Evolutionary conservation across 2,113 vertebrate species (phyloP).

Genomic region (Enhydra lutris): DNA sequence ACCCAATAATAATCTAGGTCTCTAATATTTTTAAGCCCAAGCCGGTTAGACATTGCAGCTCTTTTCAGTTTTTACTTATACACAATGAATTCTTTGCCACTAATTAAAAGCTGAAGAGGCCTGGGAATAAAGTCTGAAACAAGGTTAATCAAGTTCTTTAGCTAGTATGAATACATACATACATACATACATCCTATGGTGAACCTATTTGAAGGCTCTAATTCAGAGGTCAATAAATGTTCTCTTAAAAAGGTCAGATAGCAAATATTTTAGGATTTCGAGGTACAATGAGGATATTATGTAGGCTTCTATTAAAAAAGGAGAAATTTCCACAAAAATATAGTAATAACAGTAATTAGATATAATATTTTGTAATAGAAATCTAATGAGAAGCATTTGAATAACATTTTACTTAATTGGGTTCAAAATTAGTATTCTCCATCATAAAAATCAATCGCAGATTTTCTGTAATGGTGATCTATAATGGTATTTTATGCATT

Average conservation of each 20-base stretch:
- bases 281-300: neutral
- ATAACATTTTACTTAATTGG: neutral
- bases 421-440: neutral
- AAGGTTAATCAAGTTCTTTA: neutral
- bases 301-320: neutral
- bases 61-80: neutral
- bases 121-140: neutral
- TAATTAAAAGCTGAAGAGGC: neutral
- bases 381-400: neutral
- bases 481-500: neutral
- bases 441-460: neutral
- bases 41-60: neutral
- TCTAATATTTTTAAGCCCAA: neutral
- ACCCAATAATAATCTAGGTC: neutral
- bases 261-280: neutral
- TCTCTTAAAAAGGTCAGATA: neutral
- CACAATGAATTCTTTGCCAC: neutral
- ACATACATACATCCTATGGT: neutral
- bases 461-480: neutral
- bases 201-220: neutral
- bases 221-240: neutral
- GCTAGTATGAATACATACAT: neutral
- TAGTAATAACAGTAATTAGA: neutral
- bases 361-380: neutral
- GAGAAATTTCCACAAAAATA: neutral